Evolutionary conservation across 2,113 vertebrate species (phyloP), one percentile per base, ranked within the genome.

Genomic region (Hydrochoerus hydrochaeris): DNA sequence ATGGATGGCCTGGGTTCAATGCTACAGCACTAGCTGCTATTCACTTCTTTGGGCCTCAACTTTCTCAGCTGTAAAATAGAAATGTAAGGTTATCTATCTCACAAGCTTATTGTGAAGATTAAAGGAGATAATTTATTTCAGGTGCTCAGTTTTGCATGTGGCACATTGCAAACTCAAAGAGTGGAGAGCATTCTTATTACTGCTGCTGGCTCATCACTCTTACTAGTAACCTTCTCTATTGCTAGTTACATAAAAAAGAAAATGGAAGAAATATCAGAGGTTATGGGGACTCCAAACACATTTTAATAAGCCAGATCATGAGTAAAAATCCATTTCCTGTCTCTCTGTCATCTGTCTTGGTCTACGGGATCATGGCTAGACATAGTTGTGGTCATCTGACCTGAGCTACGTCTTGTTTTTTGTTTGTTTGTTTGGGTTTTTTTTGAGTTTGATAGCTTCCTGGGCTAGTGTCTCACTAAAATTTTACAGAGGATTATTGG

Each of bases 1-100:
- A 49, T 46, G 57, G n/a, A 57, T 38, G 22, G 3, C 54, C 38
- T 28, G 82, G 49, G 24, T 58, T 71, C 69, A 71, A 26, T 1
- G 26, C 35, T 24, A 8, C 0, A 30, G 12, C 26, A 44, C 9
- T n/a, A 54, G 41, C 20, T 73, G 32, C 46, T 63, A 19, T 60
- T 77, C 30, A 30, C 6, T 7, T 87, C 19, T 71, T 32, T 58
- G 71, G 65, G 46, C 38, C 57, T 83, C 41, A 41, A 30, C 92
- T 85, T 96, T 96, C 35, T 85, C 38, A 77, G 54, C 78, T 73
- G 3, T 67, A 44, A 95, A 82, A 80, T 9, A 69, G 86, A 38
- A 77, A n/a, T n/a, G 44, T 22, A 26, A 26, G 32, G 57, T 62
- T 11, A 22, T 26, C 22, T 24, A 8, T 41, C 69, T 88, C 20